phyloP scores from a whole-genome alignment of 2,113 vertebrate genomes.

The Gnathonemus echidnorhynchus region DNA sequence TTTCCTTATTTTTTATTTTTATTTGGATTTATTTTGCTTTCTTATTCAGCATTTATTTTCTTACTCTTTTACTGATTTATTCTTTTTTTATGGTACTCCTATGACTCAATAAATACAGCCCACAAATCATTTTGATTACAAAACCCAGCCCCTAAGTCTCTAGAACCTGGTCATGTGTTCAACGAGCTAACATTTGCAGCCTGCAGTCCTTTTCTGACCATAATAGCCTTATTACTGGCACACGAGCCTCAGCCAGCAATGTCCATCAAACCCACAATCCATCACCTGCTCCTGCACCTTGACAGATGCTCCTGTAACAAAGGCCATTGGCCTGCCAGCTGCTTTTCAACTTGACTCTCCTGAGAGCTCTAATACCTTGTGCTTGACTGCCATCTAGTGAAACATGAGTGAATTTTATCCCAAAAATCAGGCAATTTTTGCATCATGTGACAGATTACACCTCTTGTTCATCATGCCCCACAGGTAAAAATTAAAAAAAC shows the following conservation, averaged over 20 bases:
- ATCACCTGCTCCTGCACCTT: neutral
- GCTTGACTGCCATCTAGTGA: constrained; percentile 7
- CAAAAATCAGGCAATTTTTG: neutral
- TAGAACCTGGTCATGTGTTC: neutral
- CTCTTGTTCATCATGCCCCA: neutral
- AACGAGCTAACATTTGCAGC: neutral
- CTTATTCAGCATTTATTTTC: no score
- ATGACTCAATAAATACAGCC: neutral
- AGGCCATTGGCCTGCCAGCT: neutral
- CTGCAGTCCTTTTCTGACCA: neutral
- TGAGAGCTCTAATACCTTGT: neutral
- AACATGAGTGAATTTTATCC: neutral
- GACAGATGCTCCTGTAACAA: neutral
- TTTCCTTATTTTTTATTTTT: no score
- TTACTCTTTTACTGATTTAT: no score
- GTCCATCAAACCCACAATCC: neutral
- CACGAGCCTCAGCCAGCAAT: neutral
- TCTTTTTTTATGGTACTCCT: no score
- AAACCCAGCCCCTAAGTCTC: neutral
- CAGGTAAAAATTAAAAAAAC: neutral
- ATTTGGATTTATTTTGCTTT: no score
- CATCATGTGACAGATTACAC: neutral
- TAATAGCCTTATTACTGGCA: neutral
- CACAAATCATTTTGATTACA: neutral
- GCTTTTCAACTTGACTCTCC: neutral